Base-by-base conservation (phyloP, 2,113 vertebrate genomes). In the Scophthalmus maximus region DNA sequence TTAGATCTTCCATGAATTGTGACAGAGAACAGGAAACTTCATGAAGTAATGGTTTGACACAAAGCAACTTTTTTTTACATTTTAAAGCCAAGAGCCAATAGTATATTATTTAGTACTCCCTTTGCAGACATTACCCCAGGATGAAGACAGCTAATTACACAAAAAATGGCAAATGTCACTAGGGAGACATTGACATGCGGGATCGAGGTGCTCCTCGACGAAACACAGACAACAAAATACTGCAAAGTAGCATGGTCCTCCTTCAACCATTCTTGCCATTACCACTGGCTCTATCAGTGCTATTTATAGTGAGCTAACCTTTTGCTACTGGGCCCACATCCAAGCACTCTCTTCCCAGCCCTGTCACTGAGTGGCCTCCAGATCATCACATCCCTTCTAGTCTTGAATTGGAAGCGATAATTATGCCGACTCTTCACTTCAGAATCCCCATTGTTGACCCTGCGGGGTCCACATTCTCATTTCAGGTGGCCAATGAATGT, bases 281-380 rank as follows among this genome's bases (percentile, higher is more conserved):
- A 83, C 52, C 57, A 53, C 44, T 25, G 8, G 34, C 84, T 74
- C 76, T 40, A 59, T 81, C 52, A 6, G 14, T 17, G 73, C 88
- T 87, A 87, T 91, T 88, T 89, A 85, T 90, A 90, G 83, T 52
- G 47, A 18, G 36, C 65, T 87, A 85, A 91, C 89, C 89, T 88
- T 89, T 89, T 84, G 78, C 81, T 79, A 55, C 78, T 22, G 78
- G 81, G 79, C 84, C 53, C 65, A 59, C 40, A 38, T 89, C 87
- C 89, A 91, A 90, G 78, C 79, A 73, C 85, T 49, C 42, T 44
- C 74, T 78, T 68, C 47, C 63, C 26, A 29, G 47, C 82, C 74
- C 65, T 81, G 78, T 71, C 73, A 79, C 73, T 9, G 64, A 86
- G 75, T 79, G 78, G 76, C 76, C 77, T 81, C 59, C 69, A 44